Conservation (phyloP, 2,797 vertebrate genomes). For the Enteromius trimaculatus region DNA sequence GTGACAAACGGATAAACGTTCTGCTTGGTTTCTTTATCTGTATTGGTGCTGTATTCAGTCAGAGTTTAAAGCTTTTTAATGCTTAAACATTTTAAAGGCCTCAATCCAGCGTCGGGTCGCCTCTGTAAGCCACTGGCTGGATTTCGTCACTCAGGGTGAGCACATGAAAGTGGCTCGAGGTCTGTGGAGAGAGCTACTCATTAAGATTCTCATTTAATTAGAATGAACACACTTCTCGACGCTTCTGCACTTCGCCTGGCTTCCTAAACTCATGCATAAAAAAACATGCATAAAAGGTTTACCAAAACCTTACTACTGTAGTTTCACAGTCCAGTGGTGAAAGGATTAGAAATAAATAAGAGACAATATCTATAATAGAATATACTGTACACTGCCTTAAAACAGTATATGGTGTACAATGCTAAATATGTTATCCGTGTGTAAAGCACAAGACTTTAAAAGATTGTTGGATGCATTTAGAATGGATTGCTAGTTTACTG, state of each 20-base stretch:
- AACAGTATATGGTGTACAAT: background rate
- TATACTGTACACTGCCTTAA: constrained; percentile 3
- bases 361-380: background rate
- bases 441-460: background rate
- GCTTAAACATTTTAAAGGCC: background rate
- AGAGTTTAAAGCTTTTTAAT: background rate
- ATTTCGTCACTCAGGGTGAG: constrained; percentile 19
- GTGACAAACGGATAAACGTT: background rate
- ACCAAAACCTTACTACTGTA: background rate
- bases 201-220: constrained; percentile 56
- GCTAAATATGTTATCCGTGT: background rate
- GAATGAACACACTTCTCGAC: constrained; percentile 14
- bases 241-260: background rate
- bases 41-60: background rate
- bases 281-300: background rate
- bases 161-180: constrained; percentile 44
- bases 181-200: constrained; percentile 45
- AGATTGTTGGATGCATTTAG: background rate
- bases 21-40: background rate
- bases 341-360: background rate
- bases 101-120: background rate
- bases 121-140: constrained; percentile 7
- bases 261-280: constrained; percentile 17
- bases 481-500: background rate
- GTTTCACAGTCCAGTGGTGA: background rate